Evolutionary conservation across 2,797 vertebrate species (phyloP).

Genomic region (Xenentodon cancila): DNA sequence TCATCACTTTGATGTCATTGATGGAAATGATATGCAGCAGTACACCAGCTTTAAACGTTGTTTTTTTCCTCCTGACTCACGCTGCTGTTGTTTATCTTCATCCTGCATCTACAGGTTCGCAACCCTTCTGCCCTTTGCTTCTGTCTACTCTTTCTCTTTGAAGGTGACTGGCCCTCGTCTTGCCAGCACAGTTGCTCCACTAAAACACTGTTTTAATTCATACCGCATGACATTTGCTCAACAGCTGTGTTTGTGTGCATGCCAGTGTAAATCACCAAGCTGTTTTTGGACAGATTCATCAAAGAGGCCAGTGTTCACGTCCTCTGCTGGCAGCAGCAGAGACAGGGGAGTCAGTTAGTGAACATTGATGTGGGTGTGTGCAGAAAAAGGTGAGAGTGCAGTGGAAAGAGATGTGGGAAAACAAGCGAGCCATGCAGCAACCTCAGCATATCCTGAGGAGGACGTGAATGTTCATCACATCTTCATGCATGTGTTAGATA

Average conservation of each 20-base stretch:
- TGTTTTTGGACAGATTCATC: constrained; percentile 73
- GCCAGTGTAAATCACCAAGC: constrained; percentile 59
- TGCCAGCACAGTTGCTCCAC: constrained; percentile 34
- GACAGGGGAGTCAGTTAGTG: constrained; percentile 53
- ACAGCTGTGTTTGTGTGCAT: constrained; percentile 42
- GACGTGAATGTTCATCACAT: constrained; percentile 20
- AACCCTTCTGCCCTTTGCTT: not conserved
- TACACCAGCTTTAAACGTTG: too few species aligned
- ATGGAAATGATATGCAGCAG: too few species aligned
- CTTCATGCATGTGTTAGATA: constrained; percentile 15
- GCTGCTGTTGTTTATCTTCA: too few species aligned
- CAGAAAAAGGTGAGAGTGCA: constrained; percentile 2
- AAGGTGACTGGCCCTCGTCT: constrained; percentile 20
- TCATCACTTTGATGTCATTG: too few species aligned
- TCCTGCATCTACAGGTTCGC: not conserved
- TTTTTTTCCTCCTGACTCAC: too few species aligned
- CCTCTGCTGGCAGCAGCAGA: constrained; percentile 51
- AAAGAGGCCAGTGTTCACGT: constrained; percentile 79
- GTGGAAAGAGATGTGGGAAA: constrained; percentile 36
- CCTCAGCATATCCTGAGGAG: constrained; percentile 18
- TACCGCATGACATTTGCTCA: constrained; percentile 49
- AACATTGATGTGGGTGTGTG: constrained; percentile 39
- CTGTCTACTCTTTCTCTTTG: constrained; percentile 11
- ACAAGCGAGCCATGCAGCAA: constrained; percentile 21
- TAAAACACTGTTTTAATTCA: constrained; percentile 69